phyloP scores from a whole-genome alignment of 2,888 invertebrate genomes.

The Hydrotaea diabolus region DNA sequence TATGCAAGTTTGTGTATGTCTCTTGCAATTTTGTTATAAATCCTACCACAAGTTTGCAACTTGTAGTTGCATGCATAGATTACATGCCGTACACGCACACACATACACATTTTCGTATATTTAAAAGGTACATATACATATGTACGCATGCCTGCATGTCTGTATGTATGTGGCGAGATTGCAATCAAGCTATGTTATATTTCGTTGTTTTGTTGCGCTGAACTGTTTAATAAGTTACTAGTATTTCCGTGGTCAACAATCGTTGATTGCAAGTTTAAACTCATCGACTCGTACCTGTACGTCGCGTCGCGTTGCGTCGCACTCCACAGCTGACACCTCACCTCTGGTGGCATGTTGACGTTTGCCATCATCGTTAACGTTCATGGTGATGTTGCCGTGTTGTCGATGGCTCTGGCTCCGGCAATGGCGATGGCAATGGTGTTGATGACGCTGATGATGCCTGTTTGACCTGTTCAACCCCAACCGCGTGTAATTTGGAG shows the following conservation, averaged over 20 bases:
- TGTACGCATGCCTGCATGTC: neutral
- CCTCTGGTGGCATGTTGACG: slow-evolving; percentile 44
- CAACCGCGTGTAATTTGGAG: slow-evolving; percentile 60
- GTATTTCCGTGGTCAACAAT: slow-evolving; percentile 75
- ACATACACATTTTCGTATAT: too few species aligned
- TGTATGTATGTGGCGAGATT: slow-evolving; percentile 35
- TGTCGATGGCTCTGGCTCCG: slow-evolving; percentile 14
- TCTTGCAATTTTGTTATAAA: slow-evolving; percentile 4
- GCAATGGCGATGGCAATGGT: slow-evolving; percentile 5
- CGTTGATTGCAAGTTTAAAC: slow-evolving; percentile 74
- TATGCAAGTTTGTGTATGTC: neutral
- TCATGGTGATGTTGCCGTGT: slow-evolving; percentile 39
- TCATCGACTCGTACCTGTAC: slow-evolving; percentile 33
- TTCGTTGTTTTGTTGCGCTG: slow-evolving; percentile 47
- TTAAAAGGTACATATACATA: too few species aligned
- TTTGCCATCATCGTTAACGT: slow-evolving; percentile 41
- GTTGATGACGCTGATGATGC: slow-evolving; percentile 37
- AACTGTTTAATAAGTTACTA: slow-evolving; percentile 65
- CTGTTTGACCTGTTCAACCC: slow-evolving; percentile 60
- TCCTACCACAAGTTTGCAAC: neutral
- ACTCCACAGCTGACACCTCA: slow-evolving; percentile 55
- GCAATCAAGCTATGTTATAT: slow-evolving; percentile 62
- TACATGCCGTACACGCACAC: neutral
- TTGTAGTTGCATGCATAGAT: neutral
- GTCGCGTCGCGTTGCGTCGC: slow-evolving; percentile 33